Conservation (phyloP, 2,888 invertebrate species). For the Willowsia nigromaculata region DNA sequence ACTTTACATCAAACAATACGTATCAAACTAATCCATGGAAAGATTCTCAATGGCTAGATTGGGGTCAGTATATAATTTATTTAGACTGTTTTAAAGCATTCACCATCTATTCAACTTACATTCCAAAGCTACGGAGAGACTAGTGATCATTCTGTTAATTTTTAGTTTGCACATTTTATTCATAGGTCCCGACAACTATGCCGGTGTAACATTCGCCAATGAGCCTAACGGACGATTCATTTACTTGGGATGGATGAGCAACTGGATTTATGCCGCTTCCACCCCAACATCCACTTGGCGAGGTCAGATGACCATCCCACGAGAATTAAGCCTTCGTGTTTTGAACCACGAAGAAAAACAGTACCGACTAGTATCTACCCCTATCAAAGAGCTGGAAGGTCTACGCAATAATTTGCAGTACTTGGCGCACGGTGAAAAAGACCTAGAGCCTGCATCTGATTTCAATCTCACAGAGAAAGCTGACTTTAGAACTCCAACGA, state of each 20-base stretch:
- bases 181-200: slow-evolving; percentile 76
- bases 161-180: too few species aligned
- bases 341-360: background rate
- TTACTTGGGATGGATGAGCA: slow-evolving; percentile 76
- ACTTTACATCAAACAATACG: slow-evolving; percentile 66
- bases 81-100: too few species aligned
- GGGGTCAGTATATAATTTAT: slow-evolving; percentile 73
- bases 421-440: background rate
- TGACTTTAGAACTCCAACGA: slow-evolving; percentile 18
- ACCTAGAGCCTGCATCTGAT: background rate
- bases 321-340: slow-evolving; percentile 11
- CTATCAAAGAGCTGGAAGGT: slow-evolving; percentile 1
- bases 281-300: slow-evolving; percentile 71
- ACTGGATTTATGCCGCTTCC: slow-evolving; percentile 70
- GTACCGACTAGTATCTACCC: slow-evolving; percentile 39
- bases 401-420: slow-evolving; percentile 16
- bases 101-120: too few species aligned
- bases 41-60: slow-evolving; percentile 76
- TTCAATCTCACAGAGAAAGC: slow-evolving; percentile 14
- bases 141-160: too few species aligned
- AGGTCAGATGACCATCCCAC: slow-evolving; percentile 76
- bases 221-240: slow-evolving; percentile 58
- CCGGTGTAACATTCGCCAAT: slow-evolving; percentile 75
- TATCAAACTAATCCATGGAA: slow-evolving; percentile 47
- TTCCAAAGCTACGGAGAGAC: too few species aligned